Conservation (phyloP, 2,888 invertebrate genomes). For the Hirtodrosophila alboralis region DNA sequence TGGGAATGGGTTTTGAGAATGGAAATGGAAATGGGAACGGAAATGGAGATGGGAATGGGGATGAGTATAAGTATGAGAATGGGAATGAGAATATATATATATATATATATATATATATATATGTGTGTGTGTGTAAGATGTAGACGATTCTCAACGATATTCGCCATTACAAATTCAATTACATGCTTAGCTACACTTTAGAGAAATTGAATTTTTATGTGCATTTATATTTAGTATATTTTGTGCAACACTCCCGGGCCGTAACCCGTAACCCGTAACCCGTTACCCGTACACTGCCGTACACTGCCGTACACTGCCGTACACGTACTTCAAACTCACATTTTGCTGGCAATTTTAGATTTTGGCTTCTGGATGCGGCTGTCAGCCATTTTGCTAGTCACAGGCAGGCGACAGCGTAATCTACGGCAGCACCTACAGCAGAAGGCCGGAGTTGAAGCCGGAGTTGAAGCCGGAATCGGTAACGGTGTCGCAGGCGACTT, state of each 20-base stretch:
- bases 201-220: conserved; percentile 79
- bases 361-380: conserved; percentile 35
- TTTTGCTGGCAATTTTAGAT: conserved; percentile 50
- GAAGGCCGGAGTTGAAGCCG: neutral
- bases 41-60: neutral
- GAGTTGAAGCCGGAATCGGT: conserved; percentile 1
- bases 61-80: neutral
- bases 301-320: conserved; percentile 9
- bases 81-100: neutral
- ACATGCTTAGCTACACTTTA: conserved; percentile 82
- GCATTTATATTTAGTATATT: conserved; percentile 74
- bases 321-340: conserved; percentile 53
- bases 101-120: too few relatives aligned
- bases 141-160: conserved; percentile 66
- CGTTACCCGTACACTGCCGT: conserved; percentile 2
- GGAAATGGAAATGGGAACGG: conserved; percentile 1
- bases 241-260: conserved; percentile 50
- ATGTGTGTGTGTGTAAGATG: too few relatives aligned
- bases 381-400: conserved; percentile 66
- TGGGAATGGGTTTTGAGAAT: conserved; percentile 14
- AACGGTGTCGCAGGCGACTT: conserved; percentile 10
- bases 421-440: conserved; percentile 24
- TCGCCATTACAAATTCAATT: conserved; percentile 82
- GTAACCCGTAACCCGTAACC: conserved; percentile 9
- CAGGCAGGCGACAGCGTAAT: conserved; percentile 54